Conservation (phyloP, 2,113 vertebrate species). For the Shinisaurus crocodilurus region DNA sequence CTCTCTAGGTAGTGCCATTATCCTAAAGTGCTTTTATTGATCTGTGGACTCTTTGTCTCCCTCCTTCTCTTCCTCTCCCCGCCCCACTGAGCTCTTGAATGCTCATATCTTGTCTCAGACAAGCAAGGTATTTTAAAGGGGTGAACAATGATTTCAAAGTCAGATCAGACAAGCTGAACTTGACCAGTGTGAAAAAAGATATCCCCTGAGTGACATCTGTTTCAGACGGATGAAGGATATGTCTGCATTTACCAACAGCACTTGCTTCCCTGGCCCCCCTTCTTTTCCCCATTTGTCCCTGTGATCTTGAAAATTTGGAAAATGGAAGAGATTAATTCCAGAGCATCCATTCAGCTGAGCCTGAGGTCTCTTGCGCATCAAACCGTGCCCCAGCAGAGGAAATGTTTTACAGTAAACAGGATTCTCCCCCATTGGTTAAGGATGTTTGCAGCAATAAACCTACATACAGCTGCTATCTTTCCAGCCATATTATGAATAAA, state of each 20-base stretch:
- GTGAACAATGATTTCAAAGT: conserved; percentile 62
- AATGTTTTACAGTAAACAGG: not conserved
- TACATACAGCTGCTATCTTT: not conserved
- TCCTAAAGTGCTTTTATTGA: conserved; percentile 86
- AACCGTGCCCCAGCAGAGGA: not conserved
- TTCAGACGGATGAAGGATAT: conserved; percentile 37
- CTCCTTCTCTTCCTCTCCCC: conserved; percentile 62
- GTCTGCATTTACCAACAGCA: conserved; percentile 35
- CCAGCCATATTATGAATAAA: not conserved
- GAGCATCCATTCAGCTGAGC: conserved; percentile 16
- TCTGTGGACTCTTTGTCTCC: conserved; percentile 79
- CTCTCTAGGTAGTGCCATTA: conserved; percentile 77
- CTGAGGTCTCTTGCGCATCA: not conserved
- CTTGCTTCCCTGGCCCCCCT: not conserved
- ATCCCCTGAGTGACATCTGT: conserved; percentile 3
- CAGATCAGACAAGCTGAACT: conserved; percentile 55
- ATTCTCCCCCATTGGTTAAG: conserved; percentile 44
- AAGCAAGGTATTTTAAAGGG: conserved; percentile 52
- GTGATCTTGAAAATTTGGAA: conserved; percentile 34
- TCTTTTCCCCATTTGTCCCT: not conserved
- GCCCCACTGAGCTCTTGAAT: conserved; percentile 46
- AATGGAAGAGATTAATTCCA: conserved; percentile 33
- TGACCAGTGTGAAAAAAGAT: conserved; percentile 55
- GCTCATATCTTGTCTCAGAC: conserved; percentile 58
- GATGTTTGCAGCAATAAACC: conserved; percentile 30